Base-by-base conservation (phyloP, 1,140 invertebrate genomes). In the Heliconius himera region DNA sequence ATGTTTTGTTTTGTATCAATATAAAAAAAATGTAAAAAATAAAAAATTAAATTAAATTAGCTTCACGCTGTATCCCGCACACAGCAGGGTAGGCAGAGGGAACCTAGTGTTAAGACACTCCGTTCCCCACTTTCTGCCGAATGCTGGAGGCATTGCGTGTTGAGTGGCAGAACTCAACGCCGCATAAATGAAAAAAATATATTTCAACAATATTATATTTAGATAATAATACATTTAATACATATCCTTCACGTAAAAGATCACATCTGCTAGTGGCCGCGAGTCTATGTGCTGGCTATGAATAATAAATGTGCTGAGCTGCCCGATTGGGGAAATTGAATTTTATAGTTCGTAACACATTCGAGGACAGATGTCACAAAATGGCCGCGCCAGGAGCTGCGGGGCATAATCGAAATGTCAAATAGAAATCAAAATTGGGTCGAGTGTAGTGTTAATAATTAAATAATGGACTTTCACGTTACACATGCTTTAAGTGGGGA, bases 361-460 rank as follows among this genome's bases (percentile, higher is more conserved):
- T 89, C 84, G 88, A 91, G 90, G 91, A 94, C 93, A 94, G 92
- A 94, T 94, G 93, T 94, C 92, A 92, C 90, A 93, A 93, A 93
- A 93, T 93, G 90, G 90, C 86, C 81, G 90, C 83, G 88, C 91
- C 89, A 82, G 83, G 86, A 89, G 91, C 88, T 86, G 88, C 83
- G 84, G 82, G 85, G 81, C 83, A 86, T 92, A 90, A 94, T 92
- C 87, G 88, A 93, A 94, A 92, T 92, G 91, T 94, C 92, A 93
- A 94, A 94, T 93, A 90, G 88, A 93, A 94, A 94, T 94, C 91
- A 93, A 92, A 94, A 93, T 93, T 93, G 91, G 92, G 91, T 94
- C 91, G 93, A 92, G 91, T 93, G 93, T 90, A 90, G 84, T 90
- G 91, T 94, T 93, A 94, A 94, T 94, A 93, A 94, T 94, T 94